Evolutionary conservation across 2,888 invertebrate species (phyloP).

Genomic region (Pantelozetes paolii): DNA sequence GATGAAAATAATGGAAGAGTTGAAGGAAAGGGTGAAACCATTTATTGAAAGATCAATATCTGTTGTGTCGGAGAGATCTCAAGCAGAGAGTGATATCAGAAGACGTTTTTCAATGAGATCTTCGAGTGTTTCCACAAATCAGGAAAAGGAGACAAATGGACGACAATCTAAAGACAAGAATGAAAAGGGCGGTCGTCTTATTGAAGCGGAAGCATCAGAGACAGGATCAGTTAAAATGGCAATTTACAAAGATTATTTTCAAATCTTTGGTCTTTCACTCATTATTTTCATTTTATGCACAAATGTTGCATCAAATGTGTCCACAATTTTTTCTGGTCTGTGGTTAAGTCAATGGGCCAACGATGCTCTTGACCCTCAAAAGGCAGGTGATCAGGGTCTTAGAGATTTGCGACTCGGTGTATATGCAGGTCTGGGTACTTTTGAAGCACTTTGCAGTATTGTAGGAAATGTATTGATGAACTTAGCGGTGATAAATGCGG

Average conservation of each 20-base stretch:
- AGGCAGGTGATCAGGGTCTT: slow-evolving; percentile 25
- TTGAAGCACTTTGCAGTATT: slow-evolving; percentile 29
- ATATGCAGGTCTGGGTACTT: slow-evolving; percentile 73
- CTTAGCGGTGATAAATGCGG: slow-evolving; percentile 59
- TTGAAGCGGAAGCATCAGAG: slow-evolving; percentile 53
- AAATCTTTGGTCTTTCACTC: slow-evolving; percentile 49
- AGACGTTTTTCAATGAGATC: not conserved
- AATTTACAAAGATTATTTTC: slow-evolving; percentile 40
- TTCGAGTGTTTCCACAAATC: not conserved
- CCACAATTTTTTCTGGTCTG: slow-evolving; percentile 45
- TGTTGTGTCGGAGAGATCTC: not conserved
- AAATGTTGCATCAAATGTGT: not conserved
- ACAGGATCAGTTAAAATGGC: slow-evolving; percentile 49
- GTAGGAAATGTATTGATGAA: slow-evolving; percentile 51
- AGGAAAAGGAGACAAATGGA: slow-evolving; percentile 79
- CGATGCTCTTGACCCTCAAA: slow-evolving; percentile 32
- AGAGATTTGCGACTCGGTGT: slow-evolving; percentile 78
- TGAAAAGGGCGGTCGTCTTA: not conserved
- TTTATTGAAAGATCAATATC: slow-evolving; percentile 27
- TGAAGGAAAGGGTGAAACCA: not conserved
- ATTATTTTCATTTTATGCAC: slow-evolving; percentile 56
- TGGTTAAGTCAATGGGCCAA: slow-evolving; percentile 48
- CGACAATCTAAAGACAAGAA: not conserved
- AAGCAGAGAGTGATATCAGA: not conserved
- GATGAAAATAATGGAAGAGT: not conserved